Percentiles rank a stretch among this genome's conserved stretches.
These are phyloP conservation scores for Muntiacus reevesi DNA, from an alignment of 2,113 vertebrate species.

Conservation along the genomic window DNA sequence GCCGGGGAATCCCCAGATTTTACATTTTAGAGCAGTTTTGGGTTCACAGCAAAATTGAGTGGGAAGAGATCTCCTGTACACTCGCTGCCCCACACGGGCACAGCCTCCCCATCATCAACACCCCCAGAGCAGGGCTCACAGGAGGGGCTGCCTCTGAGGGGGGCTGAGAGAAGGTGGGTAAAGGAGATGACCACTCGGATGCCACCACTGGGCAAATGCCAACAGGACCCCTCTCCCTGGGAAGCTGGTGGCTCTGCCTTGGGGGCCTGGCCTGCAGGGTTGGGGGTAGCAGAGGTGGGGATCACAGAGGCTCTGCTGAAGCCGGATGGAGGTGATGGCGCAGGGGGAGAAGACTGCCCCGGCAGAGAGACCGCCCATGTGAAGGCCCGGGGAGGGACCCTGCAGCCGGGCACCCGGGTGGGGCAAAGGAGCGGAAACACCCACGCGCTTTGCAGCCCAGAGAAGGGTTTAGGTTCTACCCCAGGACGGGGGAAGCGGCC, in stretches of 20 bases:
- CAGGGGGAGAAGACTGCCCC: accelerated
- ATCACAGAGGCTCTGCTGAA: neutral
- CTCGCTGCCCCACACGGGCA: neutral
- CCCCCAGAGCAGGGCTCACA: too few relatives aligned
- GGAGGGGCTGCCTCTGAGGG: neutral
- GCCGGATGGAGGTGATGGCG: accelerated
- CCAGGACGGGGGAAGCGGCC: accelerated
- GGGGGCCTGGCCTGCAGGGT: neutral
- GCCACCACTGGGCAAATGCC: neutral
- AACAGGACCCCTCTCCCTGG: accelerated
- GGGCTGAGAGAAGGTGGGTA: neutral
- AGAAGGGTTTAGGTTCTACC: too few relatives aligned
- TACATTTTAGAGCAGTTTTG: neutral
- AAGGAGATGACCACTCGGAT: neutral
- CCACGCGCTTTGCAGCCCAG: accelerated
- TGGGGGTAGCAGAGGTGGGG: too few relatives aligned
- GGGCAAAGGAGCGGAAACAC: too few relatives aligned
- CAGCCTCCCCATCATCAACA: neutral
- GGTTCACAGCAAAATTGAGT: neutral
- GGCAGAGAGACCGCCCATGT: accelerated
- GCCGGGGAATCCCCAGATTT: neutral
- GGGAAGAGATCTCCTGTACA: neutral
- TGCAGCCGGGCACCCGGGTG: too few relatives aligned
- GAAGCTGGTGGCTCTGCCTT: neutral
- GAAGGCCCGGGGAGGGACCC: neutral